Conservation (phyloP, 2,888 invertebrate species). For the Lepidocyrtinus sp. region DNA sequence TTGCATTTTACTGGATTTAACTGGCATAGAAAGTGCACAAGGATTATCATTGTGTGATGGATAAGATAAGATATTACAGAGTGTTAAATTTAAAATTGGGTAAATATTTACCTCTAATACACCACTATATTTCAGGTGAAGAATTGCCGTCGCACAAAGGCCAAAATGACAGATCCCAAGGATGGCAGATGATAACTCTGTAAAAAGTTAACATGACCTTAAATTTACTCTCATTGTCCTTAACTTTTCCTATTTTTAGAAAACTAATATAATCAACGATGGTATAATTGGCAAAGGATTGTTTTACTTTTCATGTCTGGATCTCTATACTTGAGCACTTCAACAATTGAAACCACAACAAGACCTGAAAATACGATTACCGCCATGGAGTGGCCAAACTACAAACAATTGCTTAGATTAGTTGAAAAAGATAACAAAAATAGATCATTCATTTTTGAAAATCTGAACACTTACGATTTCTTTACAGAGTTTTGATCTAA, state of each 20-base stretch:
- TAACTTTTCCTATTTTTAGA: too few relatives aligned
- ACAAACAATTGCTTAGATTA: not conserved
- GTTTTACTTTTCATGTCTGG: constrained; percentile 25
- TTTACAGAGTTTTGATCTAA: constrained; percentile 41
- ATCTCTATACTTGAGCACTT: constrained; percentile 24
- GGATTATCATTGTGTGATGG: too few relatives aligned
- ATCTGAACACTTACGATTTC: constrained; percentile 48
- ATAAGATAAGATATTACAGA: too few relatives aligned
- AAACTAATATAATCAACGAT: too few relatives aligned
- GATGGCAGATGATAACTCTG: constrained; percentile 32
- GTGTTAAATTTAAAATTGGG: too few relatives aligned
- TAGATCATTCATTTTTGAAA: not conserved
- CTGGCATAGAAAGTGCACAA: too few relatives aligned
- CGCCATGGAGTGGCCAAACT: constrained; percentile 43
- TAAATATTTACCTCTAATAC: constrained; percentile 52
- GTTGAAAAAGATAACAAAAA: constrained; percentile 10
- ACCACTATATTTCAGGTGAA: constrained; percentile 43
- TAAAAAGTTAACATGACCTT: too few relatives aligned
- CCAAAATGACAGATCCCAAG: constrained; percentile 48
- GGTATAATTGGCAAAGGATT: too few relatives aligned
- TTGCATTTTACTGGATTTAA: constrained; percentile 45
- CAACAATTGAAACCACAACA: constrained; percentile 34
- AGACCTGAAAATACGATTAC: constrained; percentile 46
- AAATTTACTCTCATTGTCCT: too few relatives aligned
- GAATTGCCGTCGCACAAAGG: constrained; percentile 43